phyloP scores from a whole-genome alignment of 2,113 vertebrate species.

The Brachionichthys hirsutus region DNA sequence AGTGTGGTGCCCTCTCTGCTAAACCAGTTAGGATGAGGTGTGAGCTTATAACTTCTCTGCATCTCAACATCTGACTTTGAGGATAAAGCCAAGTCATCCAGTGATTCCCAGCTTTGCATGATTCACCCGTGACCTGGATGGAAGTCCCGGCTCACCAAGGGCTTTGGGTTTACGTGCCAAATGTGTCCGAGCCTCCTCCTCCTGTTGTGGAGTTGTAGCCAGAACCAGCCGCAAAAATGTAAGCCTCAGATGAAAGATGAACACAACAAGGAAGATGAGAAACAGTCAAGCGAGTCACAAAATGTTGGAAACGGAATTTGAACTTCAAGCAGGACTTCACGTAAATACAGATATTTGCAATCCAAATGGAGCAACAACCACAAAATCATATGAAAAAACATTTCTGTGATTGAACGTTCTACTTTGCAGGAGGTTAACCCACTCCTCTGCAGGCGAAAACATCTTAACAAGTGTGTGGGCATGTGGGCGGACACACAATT shows the following conservation, averaged over 20 bases:
- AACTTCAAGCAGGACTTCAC: constrained; percentile 32
- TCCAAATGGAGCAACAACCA: constrained; percentile 39
- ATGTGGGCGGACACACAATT: constrained; percentile 28
- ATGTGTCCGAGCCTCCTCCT: not conserved
- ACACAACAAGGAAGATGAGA: not conserved
- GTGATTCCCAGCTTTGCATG: constrained; percentile 15
- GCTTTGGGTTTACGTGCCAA: constrained; percentile 11
- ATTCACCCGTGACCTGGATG: constrained; percentile 44
- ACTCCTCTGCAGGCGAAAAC: not conserved
- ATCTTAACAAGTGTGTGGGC: constrained; percentile 1
- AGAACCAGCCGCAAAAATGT: not conserved
- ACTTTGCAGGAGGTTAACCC: not conserved
- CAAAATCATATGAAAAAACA: constrained; percentile 4
- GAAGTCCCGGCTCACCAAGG: constrained; percentile 22
- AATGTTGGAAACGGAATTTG: constrained; percentile 36
- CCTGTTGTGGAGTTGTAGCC: constrained; percentile 1
- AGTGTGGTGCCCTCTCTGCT: constrained; percentile 39
- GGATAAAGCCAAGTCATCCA: constrained; percentile 18
- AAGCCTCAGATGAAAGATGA: constrained; percentile 16
- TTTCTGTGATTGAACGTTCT: constrained; percentile 25
- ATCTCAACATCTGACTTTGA: constrained; percentile 24
- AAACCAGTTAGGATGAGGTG: constrained; percentile 39
- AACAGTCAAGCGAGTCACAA: constrained; percentile 7
- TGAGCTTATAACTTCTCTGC: constrained; percentile 18
- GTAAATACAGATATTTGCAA: constrained; percentile 60